Base-by-base conservation (phyloP, 35 echinoderm and acorn worm species). In the Strongylocentrotus purpuratus region DNA sequence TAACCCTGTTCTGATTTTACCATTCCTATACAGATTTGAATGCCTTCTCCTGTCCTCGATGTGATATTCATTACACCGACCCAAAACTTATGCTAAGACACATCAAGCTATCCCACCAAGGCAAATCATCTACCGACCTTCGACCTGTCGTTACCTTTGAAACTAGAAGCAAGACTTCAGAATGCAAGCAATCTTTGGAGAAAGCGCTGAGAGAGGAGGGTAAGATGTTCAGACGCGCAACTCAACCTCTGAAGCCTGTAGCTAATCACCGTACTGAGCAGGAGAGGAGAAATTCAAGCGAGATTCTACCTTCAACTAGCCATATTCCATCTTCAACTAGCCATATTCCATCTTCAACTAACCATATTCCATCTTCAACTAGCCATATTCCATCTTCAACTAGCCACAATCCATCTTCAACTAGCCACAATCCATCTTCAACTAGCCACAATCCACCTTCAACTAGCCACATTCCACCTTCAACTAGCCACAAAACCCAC, bases 71-170 rank as follows among this genome's bases (percentile, higher is more conserved):
- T 14, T 93, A 58, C 46, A 93, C 45, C 48, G 48, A 58, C 22
- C 31, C 91, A 50, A 93, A 93, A 22, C 32, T 33, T 7, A 48
- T 93, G 91, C 91, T 93, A 3, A 50, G 91, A 58, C 91, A 93
- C 46, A 93, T 93, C 45, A 93, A 93, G 11, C 31, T 93, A 46
- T 47, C 31, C 20, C 91, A 93, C 46, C 46, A 93, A 18, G 28
- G 11, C 9, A 28, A 93, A 46, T 46, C 65, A 93, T 14, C 32
- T 4, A 89, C 14, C 31, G 87, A 46, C 33, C 87, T 45, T 45
- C 45, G 87, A 89, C 45, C 33, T 33, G 32, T 45, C 13, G 15
- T 46, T 89, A 89, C 87, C 33, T 78, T 4, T 22, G 65, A 78
- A 25, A 78, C 65, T 2, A 78, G 25, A 78, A n/a, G 65, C 28